A percentile compares a stretch with the other conserved stretches of the same genome.
Evolutionary conservation across 2,113 vertebrate genomes (phyloP).

Genomic region (Dolichotis patagonum): DNA sequence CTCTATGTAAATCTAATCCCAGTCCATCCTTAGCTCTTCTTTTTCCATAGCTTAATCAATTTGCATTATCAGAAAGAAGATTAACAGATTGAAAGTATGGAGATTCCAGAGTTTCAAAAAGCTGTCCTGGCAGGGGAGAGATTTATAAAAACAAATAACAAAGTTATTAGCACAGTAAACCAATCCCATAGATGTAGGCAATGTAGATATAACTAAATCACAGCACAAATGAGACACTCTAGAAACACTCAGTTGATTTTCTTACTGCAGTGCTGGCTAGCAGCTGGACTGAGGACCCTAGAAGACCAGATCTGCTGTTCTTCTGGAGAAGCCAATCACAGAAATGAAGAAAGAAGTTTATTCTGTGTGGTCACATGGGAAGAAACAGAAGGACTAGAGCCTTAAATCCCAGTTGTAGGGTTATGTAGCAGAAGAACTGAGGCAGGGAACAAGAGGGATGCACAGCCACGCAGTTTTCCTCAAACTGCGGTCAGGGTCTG

Average conservation of each 20-base stretch:
- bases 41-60: not conserved
- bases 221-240: not conserved
- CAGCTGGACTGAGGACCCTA: not conserved
- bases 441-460: not conserved
- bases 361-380: not conserved
- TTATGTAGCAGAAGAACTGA: not conserved
- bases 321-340: not conserved
- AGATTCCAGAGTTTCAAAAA: not conserved
- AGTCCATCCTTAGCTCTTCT: not conserved
- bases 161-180: not conserved
- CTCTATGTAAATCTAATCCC: not conserved
- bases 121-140: not conserved
- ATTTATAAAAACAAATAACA: not conserved
- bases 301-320: not conserved
- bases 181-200: not conserved
- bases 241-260: not conserved
- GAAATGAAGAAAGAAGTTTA: not conserved
- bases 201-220: not conserved
- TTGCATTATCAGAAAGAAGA: not conserved
- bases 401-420: not conserved
- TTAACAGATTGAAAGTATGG: accelerated
- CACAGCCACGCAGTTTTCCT: not conserved
- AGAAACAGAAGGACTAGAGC: not conserved
- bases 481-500: not conserved
- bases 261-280: not conserved